Percentiles rank a stretch among this genome's conserved stretches.
phyloP scores from a whole-genome alignment of 2,888 invertebrate species.

The Steinernema hermaphroditum region DNA sequence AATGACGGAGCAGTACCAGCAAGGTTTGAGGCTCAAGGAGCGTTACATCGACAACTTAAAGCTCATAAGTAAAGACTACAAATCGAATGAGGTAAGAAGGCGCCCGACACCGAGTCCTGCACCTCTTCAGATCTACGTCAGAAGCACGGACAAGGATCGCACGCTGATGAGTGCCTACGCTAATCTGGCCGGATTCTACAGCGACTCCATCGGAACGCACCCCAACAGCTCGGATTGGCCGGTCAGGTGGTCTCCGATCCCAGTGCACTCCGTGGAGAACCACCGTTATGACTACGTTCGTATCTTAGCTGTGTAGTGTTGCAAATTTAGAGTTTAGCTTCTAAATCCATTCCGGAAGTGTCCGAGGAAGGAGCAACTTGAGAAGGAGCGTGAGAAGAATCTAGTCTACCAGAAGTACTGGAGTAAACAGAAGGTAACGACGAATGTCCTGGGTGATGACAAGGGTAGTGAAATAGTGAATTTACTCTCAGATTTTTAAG shows the following conservation, averaged over 20 bases:
- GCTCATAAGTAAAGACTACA: slow-evolving; percentile 14
- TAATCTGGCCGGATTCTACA: slow-evolving; percentile 15
- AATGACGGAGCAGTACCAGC: slow-evolving; percentile 23
- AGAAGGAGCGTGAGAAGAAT: background rate
- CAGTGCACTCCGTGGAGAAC: background rate
- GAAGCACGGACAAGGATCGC: slow-evolving; percentile 28
- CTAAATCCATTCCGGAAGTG: background rate
- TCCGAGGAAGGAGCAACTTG: background rate
- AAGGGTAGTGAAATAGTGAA: too few species aligned
- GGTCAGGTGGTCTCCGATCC: background rate
- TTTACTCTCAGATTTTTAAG: too few species aligned
- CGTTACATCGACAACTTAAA: slow-evolving; percentile 29
- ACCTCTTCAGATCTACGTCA: slow-evolving; percentile 11
- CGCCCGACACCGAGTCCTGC: too few species aligned
- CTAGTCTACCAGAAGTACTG: background rate
- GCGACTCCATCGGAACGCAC: background rate
- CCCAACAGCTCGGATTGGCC: slow-evolving; percentile 24
- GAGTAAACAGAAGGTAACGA: background rate
- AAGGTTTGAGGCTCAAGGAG: slow-evolving; percentile 28
- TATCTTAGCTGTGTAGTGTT: background rate
- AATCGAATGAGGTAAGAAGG: slow-evolving; percentile 22
- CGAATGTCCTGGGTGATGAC: too few species aligned
- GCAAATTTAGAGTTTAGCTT: background rate
- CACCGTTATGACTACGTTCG: slow-evolving; percentile 18
- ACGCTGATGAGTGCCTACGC: slow-evolving; percentile 29